Percentiles rank a stretch among this genome's conserved stretches.
Conservation (phyloP, 1,140 invertebrate species). For the Heliconius hermathena region DNA sequence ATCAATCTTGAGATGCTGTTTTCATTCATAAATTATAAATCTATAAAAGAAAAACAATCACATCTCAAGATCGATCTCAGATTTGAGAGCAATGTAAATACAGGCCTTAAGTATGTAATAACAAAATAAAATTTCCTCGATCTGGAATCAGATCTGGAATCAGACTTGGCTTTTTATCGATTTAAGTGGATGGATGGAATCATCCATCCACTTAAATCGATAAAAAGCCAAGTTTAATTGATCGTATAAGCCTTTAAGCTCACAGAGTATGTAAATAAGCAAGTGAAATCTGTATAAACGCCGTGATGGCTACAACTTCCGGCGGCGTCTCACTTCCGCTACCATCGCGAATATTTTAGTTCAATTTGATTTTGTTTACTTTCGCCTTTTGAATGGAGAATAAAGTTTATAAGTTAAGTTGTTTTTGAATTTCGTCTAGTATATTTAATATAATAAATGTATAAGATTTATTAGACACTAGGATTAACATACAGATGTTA, state of each 20-base stretch:
- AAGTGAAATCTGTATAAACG: slow-evolving; percentile 20
- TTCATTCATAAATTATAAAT: too few relatives aligned
- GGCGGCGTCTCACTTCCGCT: slow-evolving; percentile 37
- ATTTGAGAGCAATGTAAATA: too few relatives aligned
- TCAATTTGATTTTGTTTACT: slow-evolving; percentile 6
- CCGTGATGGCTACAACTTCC: slow-evolving; percentile 33
- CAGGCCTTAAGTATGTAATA: too few relatives aligned
- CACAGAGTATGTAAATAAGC: background rate
- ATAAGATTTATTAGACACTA: background rate
- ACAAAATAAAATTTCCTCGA: too few relatives aligned
- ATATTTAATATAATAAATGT: background rate
- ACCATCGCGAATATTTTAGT: slow-evolving; percentile 27
- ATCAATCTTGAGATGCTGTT: too few relatives aligned
- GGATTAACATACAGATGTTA: background rate
- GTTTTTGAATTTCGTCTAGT: background rate
- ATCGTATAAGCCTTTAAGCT: background rate
- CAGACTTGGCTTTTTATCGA: too few relatives aligned
- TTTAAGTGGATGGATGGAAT: too few relatives aligned
- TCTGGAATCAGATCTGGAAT: too few relatives aligned
- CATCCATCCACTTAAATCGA: too few relatives aligned
- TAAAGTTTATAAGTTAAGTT: background rate
- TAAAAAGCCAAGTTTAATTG: background rate
- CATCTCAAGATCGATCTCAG: too few relatives aligned
- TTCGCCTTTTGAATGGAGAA: background rate
- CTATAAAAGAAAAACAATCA: too few relatives aligned